Conservation (phyloP, 2,797 vertebrate species). For the Muscicapa comitata region DNA sequence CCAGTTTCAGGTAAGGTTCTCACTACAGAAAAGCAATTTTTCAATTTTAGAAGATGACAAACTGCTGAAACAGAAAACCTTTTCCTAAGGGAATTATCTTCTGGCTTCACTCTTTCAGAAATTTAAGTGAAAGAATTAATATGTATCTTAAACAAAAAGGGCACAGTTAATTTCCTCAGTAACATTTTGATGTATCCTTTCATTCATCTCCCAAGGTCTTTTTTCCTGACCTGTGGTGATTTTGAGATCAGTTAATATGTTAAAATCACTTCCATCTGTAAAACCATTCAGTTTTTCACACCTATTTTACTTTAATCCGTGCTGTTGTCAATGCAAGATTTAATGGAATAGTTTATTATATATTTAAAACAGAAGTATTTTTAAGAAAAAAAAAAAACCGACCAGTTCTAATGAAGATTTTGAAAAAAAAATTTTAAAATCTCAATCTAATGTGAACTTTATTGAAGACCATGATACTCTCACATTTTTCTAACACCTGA, state of each 20-base stretch:
- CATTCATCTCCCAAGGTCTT: slow-evolving; percentile 39
- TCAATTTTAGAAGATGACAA: slow-evolving; percentile 71
- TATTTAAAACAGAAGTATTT: slow-evolving; percentile 52
- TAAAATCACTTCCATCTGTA: slow-evolving; percentile 64
- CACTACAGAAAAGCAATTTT: slow-evolving; percentile 69
- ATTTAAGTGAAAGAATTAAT: slow-evolving; percentile 62
- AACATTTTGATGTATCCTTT: slow-evolving; percentile 61
- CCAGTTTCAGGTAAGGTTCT: slow-evolving; percentile 69
- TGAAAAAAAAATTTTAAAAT: not conserved
- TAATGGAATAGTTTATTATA: slow-evolving; percentile 47
- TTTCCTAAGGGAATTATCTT: slow-evolving; percentile 58
- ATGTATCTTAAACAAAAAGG: slow-evolving; percentile 50
- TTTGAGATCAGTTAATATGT: slow-evolving; percentile 43
- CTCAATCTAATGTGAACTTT: not conserved
- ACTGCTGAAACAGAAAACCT: slow-evolving; percentile 68
- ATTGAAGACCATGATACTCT: slow-evolving; percentile 31
- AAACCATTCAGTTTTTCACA: slow-evolving; percentile 53
- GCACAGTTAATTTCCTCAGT: slow-evolving; percentile 57
- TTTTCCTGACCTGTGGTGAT: slow-evolving; percentile 34
- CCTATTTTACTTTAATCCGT: slow-evolving; percentile 43
- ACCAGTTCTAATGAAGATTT: not conserved
- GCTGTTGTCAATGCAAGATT: slow-evolving; percentile 41
- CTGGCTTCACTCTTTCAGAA: slow-evolving; percentile 61
- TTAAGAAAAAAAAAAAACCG: not conserved
- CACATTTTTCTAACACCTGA: slow-evolving; percentile 19